A percentile compares a stretch with the other conserved stretches of the same genome.
Evolutionary conservation across 2,113 vertebrate species (phyloP).

Genomic region (Lota lota): DNA sequence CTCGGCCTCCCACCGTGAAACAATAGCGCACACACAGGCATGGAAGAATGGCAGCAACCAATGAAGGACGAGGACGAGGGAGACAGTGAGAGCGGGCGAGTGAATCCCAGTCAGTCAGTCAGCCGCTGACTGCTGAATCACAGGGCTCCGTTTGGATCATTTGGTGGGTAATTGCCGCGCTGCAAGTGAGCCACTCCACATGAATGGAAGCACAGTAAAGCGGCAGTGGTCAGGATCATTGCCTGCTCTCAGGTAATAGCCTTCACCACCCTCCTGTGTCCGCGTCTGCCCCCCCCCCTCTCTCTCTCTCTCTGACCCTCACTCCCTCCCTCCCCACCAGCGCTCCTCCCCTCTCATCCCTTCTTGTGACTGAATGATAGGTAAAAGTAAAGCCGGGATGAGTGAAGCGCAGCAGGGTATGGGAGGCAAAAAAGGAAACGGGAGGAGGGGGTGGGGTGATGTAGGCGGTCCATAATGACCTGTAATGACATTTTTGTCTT

Average conservation of each 20-base stretch:
- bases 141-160: conserved; percentile 72
- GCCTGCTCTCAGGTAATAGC: conserved; percentile 72
- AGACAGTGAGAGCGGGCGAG: conserved; percentile 26
- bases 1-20: conserved; percentile 34
- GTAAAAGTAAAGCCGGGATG: conserved; percentile 75
- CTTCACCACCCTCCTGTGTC: conserved; percentile 3
- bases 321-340: conserved; percentile 18
- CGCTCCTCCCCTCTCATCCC: conserved; percentile 50
- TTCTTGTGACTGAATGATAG: conserved; percentile 65
- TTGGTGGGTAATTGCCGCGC: conserved; percentile 72
- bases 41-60: conserved; percentile 36
- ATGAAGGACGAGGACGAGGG: neutral
- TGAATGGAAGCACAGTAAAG: conserved; percentile 75
- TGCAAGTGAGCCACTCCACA: conserved; percentile 78
- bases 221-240: conserved; percentile 65
- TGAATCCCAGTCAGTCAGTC: conserved; percentile 6
- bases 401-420: conserved; percentile 45
- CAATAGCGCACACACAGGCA: conserved; percentile 30
- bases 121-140: conserved; percentile 47
- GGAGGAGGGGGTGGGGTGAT: conserved; percentile 33
- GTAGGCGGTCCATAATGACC: conserved; percentile 89
- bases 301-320: neutral
- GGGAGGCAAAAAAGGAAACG: conserved; percentile 7
- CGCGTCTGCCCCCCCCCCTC: conserved; percentile 3
- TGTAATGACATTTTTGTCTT: conserved; percentile 97